A percentile compares a stretch with the other conserved stretches of the same genome.
These are phyloP conservation scores for Eospalax fontanierii DNA, from an alignment of 2,797 vertebrate species.

Conservation along the genomic window DNA sequence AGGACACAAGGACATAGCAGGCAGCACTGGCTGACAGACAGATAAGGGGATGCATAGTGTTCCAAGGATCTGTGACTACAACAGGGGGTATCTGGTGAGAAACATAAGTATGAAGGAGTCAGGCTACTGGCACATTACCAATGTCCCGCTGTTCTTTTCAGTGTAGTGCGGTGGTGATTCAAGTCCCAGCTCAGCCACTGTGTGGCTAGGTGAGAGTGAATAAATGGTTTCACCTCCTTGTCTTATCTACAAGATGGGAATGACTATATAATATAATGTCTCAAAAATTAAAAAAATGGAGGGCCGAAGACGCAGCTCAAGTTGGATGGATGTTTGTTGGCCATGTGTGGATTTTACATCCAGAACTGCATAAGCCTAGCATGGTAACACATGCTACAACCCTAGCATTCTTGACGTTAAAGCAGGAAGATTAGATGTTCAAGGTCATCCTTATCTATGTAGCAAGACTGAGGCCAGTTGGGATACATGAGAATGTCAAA, in stretches of 20 bases:
- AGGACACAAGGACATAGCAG: neutral
- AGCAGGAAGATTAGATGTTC: neutral
- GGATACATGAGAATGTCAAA: neutral
- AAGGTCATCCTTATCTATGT: neutral
- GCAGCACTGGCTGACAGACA: neutral
- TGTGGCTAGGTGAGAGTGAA: neutral
- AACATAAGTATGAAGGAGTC: neutral
- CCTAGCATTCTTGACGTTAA: neutral
- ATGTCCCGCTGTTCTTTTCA: no score
- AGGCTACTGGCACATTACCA: neutral
- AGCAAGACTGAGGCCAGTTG: neutral
- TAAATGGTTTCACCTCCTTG: neutral
- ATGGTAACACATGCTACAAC: neutral
- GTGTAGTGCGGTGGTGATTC: neutral
- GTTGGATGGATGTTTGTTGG: no score
- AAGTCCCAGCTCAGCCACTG: neutral
- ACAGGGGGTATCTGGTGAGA: neutral
- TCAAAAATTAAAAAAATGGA: neutral
- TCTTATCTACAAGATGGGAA: neutral
- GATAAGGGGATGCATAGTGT: neutral
- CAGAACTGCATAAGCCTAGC: neutral
- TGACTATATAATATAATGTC: neutral
- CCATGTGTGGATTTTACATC: no score
- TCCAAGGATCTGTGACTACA: neutral
- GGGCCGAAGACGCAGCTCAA: no score